Conservation (phyloP, 2,888 invertebrate species). For the Melitaea athalia region DNA sequence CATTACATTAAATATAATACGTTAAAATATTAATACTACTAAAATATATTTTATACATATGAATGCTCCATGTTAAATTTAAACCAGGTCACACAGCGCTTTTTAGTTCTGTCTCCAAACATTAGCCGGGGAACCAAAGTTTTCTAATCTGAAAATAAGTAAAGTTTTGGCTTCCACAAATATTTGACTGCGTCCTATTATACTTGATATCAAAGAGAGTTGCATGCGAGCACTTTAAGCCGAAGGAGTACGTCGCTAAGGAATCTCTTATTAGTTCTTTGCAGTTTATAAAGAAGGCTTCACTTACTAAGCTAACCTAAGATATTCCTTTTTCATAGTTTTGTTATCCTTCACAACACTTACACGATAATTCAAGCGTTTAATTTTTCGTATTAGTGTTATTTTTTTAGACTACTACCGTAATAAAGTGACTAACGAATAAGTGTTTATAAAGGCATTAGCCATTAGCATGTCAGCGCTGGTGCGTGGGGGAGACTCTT, state of each 20-base stretch:
- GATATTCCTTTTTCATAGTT: not conserved
- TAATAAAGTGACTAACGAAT: no score
- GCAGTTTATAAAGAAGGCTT: not conserved
- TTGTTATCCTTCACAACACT: no score
- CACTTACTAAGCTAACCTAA: not conserved
- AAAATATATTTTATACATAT: not conserved
- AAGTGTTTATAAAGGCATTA: no score
- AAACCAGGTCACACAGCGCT: conserved; percentile 24
- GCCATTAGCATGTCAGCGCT: no score
- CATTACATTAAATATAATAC: no score
- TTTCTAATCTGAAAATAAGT: conserved; percentile 28
- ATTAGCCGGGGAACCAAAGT: conserved; percentile 18
- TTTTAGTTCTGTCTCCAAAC: conserved; percentile 29
- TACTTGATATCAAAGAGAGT: conserved; percentile 22
- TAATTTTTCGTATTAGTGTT: no score
- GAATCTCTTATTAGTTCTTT: conserved; percentile 7
- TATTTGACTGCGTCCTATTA: conserved; percentile 24
- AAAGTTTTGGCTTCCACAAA: conserved; percentile 28
- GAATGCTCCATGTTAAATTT: not conserved
- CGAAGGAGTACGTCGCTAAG: conserved; percentile 7
- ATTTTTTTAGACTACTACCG: no score
- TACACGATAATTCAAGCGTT: no score
- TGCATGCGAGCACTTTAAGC: conserved; percentile 17
- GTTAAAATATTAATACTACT: no score
- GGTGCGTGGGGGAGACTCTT: no score